These are phyloP conservation scores for Dermolepida albohirtum DNA, from an alignment of 2,888 invertebrate genomes.

Conservation along the genomic window DNA sequence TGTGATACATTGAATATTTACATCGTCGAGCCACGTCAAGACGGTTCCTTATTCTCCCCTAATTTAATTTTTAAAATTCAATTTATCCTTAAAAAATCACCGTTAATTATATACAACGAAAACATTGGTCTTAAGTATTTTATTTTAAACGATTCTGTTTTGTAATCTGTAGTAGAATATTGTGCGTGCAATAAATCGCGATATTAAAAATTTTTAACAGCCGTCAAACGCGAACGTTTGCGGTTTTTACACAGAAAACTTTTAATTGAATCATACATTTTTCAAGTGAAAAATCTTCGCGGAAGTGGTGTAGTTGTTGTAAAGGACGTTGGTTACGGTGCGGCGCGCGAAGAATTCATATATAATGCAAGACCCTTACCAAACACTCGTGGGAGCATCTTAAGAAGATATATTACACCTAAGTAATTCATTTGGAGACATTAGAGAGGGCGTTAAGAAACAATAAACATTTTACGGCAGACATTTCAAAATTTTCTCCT, in stretches of 20 bases:
- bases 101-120: too few relatives aligned
- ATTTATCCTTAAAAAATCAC: too few relatives aligned
- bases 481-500: slow-evolving; percentile 23
- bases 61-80: too few relatives aligned
- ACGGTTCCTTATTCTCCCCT: too few relatives aligned
- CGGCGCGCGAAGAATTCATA: slow-evolving; percentile 46
- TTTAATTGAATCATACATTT: slow-evolving; percentile 47
- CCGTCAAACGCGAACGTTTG: background rate
- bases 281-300: slow-evolving; percentile 55
- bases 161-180: too few relatives aligned
- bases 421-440: slow-evolving; percentile 61
- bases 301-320: slow-evolving; percentile 46
- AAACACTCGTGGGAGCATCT: slow-evolving; percentile 48
- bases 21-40: too few relatives aligned
- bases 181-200: background rate
- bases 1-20: too few relatives aligned
- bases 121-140: too few relatives aligned
- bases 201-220: slow-evolving; percentile 32
- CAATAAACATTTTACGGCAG: slow-evolving; percentile 61
- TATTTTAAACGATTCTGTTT: too few relatives aligned
- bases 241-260: slow-evolving; percentile 22
- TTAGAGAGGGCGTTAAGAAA: slow-evolving; percentile 61
- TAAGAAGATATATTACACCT: slow-evolving; percentile 60
- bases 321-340: background rate
- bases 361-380: slow-evolving; percentile 55